These are phyloP conservation scores for Chrysopa pallens DNA, from an alignment of 1,140 invertebrate species.

Conservation along the genomic window DNA sequence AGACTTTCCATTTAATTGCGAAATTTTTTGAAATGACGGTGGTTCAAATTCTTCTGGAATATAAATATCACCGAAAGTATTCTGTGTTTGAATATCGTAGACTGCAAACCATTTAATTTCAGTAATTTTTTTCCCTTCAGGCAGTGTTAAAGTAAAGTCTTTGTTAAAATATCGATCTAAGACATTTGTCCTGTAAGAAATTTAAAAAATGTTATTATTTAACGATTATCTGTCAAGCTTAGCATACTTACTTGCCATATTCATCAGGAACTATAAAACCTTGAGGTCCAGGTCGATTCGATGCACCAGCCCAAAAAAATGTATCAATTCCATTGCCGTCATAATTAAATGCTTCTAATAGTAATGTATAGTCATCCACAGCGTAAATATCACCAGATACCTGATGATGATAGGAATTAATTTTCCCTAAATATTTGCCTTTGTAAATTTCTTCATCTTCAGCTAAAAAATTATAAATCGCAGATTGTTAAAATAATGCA, in stretches of 20 bases:
- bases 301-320: slow-evolving; percentile 84
- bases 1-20: slow-evolving; percentile 45
- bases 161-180: slow-evolving; percentile 70
- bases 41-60: slow-evolving; percentile 83
- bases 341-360: slow-evolving; percentile 72
- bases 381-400: slow-evolving; percentile 79
- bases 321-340: slow-evolving; percentile 81
- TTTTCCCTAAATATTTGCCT: slow-evolving; percentile 65
- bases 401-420: slow-evolving; percentile 83
- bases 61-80: slow-evolving; percentile 77
- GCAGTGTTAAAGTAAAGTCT: slow-evolving; percentile 65
- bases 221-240: not conserved
- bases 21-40: slow-evolving; percentile 52
- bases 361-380: slow-evolving; percentile 69
- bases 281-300: slow-evolving; percentile 68
- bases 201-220: not conserved
- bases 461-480: not conserved
- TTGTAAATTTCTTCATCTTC: slow-evolving; percentile 51
- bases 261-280: slow-evolving; percentile 84
- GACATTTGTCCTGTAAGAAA: slow-evolving; percentile 59
- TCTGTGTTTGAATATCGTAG: slow-evolving; percentile 71
- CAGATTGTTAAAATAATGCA: too few species aligned
- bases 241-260: slow-evolving; percentile 52
- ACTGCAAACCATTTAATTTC: slow-evolving; percentile 83
- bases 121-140: slow-evolving; percentile 71